phyloP scores from a whole-genome alignment of 2,113 vertebrate species.

The pig (Sus scrofa) region DNA sequence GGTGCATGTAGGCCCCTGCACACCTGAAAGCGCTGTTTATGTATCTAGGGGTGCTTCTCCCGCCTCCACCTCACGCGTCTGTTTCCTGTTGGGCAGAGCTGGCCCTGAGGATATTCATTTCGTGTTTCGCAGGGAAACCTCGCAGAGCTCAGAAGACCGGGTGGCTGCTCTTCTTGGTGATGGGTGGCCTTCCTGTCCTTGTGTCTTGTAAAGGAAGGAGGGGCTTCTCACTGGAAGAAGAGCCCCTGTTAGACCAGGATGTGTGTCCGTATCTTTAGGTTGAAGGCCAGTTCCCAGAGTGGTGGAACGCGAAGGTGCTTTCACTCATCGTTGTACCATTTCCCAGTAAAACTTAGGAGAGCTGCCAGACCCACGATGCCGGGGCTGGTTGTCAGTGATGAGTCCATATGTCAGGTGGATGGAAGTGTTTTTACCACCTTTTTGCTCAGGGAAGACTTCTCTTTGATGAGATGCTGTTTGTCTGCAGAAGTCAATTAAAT shows the following conservation, averaged over 20 bases:
- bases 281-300: neutral
- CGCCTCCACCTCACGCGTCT: neutral
- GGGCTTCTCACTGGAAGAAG: neutral
- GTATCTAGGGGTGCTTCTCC: neutral
- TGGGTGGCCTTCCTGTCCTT: neutral
- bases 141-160: neutral
- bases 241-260: neutral
- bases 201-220: neutral
- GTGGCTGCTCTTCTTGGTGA: neutral
- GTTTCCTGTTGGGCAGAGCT: neutral
- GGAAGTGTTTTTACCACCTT: neutral
- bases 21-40: neutral
- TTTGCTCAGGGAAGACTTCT: neutral
- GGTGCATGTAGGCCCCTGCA: neutral
- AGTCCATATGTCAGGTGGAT: accelerated
- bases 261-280: neutral
- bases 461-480: neutral
- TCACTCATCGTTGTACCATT: too few species aligned
- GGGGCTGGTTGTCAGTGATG: accelerated
- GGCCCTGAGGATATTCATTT: neutral
- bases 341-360: neutral
- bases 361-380: accelerated
- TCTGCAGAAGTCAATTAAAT: neutral
- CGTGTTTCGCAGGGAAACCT: neutral
- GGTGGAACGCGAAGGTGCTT: neutral